Conservation (phyloP, 2,113 vertebrate species). For the Alethe diademata region DNA sequence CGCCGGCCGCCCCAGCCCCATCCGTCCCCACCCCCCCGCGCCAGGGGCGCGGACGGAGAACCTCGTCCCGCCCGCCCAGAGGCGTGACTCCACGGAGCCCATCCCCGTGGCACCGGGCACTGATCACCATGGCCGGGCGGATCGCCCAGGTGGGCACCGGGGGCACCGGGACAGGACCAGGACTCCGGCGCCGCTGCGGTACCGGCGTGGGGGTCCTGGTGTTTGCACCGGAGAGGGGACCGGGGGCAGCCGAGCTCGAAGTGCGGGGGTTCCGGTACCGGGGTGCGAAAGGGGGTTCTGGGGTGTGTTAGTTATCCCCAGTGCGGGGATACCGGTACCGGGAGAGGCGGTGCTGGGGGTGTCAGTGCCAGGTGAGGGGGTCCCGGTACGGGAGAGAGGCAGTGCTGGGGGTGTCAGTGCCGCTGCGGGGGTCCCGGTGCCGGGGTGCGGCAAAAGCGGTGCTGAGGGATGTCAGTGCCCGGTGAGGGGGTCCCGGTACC, state of each 20-base stretch:
- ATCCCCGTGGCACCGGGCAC: not conserved
- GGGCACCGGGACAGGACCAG: not conserved
- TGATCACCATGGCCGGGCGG: not conserved
- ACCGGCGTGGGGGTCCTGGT: not conserved
- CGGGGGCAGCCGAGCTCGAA: not conserved
- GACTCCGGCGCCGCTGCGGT: too few species aligned
- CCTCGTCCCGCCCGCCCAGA: not conserved
- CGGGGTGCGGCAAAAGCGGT: not conserved
- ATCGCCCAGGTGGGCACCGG: not conserved
- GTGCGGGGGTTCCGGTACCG: not conserved
- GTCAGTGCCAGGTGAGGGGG: too few species aligned
- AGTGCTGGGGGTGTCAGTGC: not conserved
- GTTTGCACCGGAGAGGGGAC: not conserved
- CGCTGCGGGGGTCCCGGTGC: not conserved
- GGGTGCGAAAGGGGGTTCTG: rapidly evolving
- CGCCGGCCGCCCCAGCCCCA: not conserved
- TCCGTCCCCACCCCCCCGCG: not conserved
- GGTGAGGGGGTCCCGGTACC: not conserved
- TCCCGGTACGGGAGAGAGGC: not conserved
- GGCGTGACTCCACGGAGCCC: not conserved
- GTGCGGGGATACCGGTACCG: not conserved
- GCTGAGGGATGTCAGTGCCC: not conserved
- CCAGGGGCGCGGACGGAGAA: not conserved
- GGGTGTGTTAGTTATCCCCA: not conserved
- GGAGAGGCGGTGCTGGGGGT: too few species aligned